Percentiles rank a stretch among this genome's conserved stretches.
Conservation (phyloP, 2,113 vertebrate genomes). For the Anser brachyrhynchus region DNA sequence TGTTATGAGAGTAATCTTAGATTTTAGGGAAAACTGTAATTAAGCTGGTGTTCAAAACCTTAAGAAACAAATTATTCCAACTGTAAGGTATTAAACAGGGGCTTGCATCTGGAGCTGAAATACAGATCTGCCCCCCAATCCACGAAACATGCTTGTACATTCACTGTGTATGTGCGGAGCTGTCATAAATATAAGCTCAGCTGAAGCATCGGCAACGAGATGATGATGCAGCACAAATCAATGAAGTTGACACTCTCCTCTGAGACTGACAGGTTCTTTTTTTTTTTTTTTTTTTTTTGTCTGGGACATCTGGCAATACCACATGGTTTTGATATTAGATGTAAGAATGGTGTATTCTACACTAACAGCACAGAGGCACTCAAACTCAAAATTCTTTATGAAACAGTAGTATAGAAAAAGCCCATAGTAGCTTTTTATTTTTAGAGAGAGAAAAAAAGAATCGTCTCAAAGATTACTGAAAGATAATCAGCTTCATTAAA, state of each 20-base stretch:
- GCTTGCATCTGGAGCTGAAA: not conserved
- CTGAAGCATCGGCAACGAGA: not conserved
- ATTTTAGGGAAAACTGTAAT: not conserved
- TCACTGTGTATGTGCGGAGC: not conserved
- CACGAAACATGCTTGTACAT: not conserved
- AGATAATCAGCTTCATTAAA: not conserved
- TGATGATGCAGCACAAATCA: not conserved
- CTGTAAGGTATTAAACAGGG: not conserved
- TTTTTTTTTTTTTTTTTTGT: not conserved
- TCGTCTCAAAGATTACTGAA: not conserved
- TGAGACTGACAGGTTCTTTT: not conserved
- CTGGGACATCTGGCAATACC: not conserved
- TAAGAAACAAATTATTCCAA: not conserved
- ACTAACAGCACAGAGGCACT: not conserved
- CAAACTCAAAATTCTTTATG: not conserved
- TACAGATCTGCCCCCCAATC: rapidly evolving
- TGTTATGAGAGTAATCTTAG: not conserved
- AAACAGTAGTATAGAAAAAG: not conserved
- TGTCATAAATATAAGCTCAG: not conserved
- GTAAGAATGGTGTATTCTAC: not conserved
- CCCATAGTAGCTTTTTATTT: not conserved
- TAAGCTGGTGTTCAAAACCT: not conserved
- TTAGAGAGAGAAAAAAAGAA: not conserved
- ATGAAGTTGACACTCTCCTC: not conserved
- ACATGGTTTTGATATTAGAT: not conserved